Base-by-base conservation (phyloP, 2,113 vertebrate species). In the Chitala chitala region DNA sequence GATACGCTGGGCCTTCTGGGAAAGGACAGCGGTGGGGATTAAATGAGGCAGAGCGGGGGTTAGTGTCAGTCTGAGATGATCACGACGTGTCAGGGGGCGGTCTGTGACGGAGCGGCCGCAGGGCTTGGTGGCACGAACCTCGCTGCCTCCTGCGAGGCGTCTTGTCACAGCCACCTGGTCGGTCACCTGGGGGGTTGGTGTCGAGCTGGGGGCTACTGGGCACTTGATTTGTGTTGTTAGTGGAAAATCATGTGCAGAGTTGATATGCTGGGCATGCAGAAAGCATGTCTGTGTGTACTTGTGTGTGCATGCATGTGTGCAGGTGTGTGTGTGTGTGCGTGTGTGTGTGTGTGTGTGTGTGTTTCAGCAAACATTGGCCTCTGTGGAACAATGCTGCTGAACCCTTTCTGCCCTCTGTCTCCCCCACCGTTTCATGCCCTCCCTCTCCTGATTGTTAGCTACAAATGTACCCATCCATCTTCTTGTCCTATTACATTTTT, bases 381-480 rank as follows among this genome's bases (percentile, higher is more conserved):
- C 53, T 13, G 54, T 58, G 36, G 22, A 72, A 29, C 46, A 42
- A 51, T 46, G 26, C 44, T 24, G 17, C 58, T 50, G 58, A 64
- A 50, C 46, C 81, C 83, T 82, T 73, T 76, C 75, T 82, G 85
- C 84, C 86, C 85, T 87, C 84, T 50, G 56, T 29, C 42, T 74
- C 73, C 78, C 74, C 59, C 8, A 42, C 63, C 71, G 7, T 13
- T 4, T n/a, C 31, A 20, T 13, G 33, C 46, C 33, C 90, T 88
- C 86, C 90, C 82, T 89, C 84, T 82, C 85, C 75, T 88, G 90
- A 89, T 86, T 81, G 81, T 87, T 88, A 80, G 78, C 85, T 89
- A 89, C 86, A 82, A 85, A 87, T 85, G 82, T 87, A 85, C 86
- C 85, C 90, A 92, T 92, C 89, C 87, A 90, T 93, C 91, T 91